phyloP scores from a whole-genome alignment of 2,113 vertebrate genomes.

The Redunca redunca region DNA sequence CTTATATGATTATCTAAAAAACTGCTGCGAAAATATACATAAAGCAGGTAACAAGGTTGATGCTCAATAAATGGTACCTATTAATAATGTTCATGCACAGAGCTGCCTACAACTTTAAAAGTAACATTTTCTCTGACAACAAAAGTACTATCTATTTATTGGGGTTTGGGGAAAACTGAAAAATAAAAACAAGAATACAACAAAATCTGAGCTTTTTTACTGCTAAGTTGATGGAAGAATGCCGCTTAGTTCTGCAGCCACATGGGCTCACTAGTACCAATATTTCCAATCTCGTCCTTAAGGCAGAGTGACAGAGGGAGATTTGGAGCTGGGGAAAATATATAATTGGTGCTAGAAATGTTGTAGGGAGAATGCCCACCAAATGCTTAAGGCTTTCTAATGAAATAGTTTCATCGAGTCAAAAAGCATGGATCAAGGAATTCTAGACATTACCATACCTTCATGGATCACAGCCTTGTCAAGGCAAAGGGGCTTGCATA shows the following conservation, averaged over 20 bases:
- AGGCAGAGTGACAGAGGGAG: not conserved
- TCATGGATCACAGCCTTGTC: not conserved
- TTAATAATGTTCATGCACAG: not conserved
- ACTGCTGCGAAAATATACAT: not conserved
- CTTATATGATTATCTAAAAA: not conserved
- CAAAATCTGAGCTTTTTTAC: not conserved
- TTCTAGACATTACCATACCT: not conserved
- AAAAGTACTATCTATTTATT: not conserved
- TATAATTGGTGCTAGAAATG: not conserved
- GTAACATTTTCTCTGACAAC: not conserved
- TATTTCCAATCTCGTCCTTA: not conserved
- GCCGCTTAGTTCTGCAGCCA: not conserved
- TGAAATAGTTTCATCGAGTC: not conserved
- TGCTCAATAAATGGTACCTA: not conserved
- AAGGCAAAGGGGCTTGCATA: not conserved
- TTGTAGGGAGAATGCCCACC: not conserved
- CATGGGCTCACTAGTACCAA: not conserved
- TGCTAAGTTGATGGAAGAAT: not conserved
- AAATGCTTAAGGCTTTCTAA: not conserved
- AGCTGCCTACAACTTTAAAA: not conserved
- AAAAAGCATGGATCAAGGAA: not conserved
- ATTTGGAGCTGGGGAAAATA: not conserved
- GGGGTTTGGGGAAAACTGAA: not conserved
- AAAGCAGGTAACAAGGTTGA: not conserved
- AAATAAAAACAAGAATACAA: not conserved